Base-by-base conservation (phyloP, 1,140 invertebrate genomes). In the Latrodectus geometricus region DNA sequence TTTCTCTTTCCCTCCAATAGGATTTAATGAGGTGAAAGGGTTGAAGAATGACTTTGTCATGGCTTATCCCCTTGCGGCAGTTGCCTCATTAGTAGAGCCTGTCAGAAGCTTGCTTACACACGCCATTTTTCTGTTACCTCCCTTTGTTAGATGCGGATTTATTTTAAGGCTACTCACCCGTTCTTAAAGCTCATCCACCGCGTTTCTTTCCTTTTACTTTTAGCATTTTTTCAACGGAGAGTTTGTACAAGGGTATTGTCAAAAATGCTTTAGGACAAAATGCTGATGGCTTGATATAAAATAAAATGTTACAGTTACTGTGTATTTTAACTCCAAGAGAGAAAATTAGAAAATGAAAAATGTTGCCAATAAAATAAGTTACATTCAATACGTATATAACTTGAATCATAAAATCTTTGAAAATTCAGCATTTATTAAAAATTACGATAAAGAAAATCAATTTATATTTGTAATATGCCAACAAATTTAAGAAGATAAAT, bases 71-170 rank as follows among this genome's bases (percentile, higher is more conserved):
- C 68, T 72, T 23, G 66, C 48, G 79, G 79, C 79, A 70, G 20
- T 72, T 81, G 79, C 65, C 66, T 81, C 68, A 81, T 81, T 81
- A 81, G 79, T 52, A 50, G 68, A 23, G 52, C 17, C 79, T 81
- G 79, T 81, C 79, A 81, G 70, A 68, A 81, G 69, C 68, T 81
- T 81, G 79, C 79, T 72, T 81, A 81, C 79, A 68, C 17, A 15
- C 79, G 35, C n/a, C 23, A 56, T 81, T 81, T 81, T 81, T 72
- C 79, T 72, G 79, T 56, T 81, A 70, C 69, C 68, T 35, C 35
- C 79, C 79, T 70, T 81, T 81, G 79, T 81, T 81, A 81, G 66
- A 66, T 11, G 79, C 15, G 79, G 79, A 81, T 81, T 81, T 81
- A 56, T 81, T 81, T 81, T 21, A 15, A n/a, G 14, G 76, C 54